Evolutionary conservation across 2,797 vertebrate species (phyloP).

Genomic region (Aldrovandia affinis): DNA sequence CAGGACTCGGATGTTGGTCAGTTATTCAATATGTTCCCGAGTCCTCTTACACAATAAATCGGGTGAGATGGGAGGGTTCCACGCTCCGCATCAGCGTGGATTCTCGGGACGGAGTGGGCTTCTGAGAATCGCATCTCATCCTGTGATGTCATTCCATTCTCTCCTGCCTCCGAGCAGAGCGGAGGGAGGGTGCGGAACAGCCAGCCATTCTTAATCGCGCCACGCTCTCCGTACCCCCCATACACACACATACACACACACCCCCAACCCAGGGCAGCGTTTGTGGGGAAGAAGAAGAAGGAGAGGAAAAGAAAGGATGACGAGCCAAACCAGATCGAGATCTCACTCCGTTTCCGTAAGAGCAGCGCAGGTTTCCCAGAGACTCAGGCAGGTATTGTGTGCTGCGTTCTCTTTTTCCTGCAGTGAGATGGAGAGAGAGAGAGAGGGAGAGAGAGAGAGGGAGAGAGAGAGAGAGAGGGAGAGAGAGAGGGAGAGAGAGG

Average conservation of each 20-base stretch:
- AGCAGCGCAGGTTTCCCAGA: background rate
- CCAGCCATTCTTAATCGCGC: background rate
- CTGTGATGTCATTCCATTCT: constrained; percentile 12
- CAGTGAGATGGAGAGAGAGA: background rate
- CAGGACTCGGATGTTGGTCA: background rate
- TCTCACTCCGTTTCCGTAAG: background rate
- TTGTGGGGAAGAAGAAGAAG: background rate
- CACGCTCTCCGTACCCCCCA: background rate
- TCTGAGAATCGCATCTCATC: constrained; percentile 10
- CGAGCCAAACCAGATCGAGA: background rate
- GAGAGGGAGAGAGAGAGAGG: background rate
- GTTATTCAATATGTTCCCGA: background rate
- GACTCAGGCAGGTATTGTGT: constrained; percentile 3
- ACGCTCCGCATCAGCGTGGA: background rate
- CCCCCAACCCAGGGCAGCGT: background rate
- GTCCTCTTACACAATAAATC: background rate
- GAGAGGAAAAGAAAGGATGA: background rate
- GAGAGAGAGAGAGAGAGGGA: background rate
- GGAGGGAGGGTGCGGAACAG: constrained; percentile 7
- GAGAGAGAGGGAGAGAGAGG: background rate
- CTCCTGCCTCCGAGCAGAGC: background rate
- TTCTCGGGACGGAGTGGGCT: constrained; percentile 8
- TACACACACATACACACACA: background rate
- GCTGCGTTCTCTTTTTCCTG: background rate
- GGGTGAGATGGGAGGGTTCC: background rate